Conservation (phyloP, 1,140 invertebrate genomes). For the Euura saliciscinereae region DNA sequence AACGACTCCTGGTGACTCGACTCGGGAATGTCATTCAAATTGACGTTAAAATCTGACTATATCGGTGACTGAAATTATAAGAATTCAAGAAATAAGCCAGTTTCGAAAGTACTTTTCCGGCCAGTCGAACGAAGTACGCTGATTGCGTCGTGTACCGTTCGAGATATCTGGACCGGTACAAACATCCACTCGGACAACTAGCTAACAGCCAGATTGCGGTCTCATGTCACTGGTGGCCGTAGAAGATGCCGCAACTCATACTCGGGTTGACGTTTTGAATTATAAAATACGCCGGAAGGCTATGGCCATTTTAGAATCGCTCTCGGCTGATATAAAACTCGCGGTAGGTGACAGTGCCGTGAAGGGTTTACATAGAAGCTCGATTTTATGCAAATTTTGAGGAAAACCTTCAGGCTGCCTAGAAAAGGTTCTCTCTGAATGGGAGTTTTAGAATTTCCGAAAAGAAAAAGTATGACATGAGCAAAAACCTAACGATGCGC, state of each 20-base stretch:
- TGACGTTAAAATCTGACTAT: not conserved
- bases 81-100: not conserved
- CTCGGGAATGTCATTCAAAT: not conserved
- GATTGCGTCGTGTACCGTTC: not conserved
- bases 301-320: not conserved
- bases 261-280: not conserved
- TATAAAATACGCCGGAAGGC: not conserved
- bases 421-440: no score
- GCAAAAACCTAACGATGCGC: no score
- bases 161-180: not conserved
- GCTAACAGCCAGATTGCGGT: not conserved
- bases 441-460: no score
- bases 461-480: no score
- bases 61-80: not conserved
- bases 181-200: not conserved
- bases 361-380: no score
- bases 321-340: not conserved
- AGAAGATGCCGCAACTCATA: not conserved
- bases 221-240: not conserved
- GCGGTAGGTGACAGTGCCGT: not conserved
- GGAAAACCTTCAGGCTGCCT: no score
- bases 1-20: not conserved
- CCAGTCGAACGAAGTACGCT: not conserved
- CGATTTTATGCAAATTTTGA: no score
- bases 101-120: not conserved